Evolutionary conservation across 2,797 vertebrate genomes (phyloP), one percentile per base, ranked within the genome.

Genomic region (Kryptopterus vitreolus): DNA sequence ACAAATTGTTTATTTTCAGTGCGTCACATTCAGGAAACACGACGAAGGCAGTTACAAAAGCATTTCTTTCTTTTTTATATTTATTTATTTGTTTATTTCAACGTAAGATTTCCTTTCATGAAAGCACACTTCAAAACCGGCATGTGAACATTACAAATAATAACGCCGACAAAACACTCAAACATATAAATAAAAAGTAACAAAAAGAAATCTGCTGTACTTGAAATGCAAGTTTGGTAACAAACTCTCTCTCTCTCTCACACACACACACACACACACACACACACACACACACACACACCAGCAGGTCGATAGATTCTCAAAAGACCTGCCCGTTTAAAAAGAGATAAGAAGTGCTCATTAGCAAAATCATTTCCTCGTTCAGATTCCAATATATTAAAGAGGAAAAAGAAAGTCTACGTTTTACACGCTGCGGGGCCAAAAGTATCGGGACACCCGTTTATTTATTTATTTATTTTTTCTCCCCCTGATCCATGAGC

Each of bases 101-200:
- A 63, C 33, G 29, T 13, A 1, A 63, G 13, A 66, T 53, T 22
- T 77, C 72, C 62, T 35, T 78, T 68, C 48, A 61, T 70, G 31
- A 83, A 82, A 86, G 69, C 81, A 85, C 79, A 83, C 83, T 73
- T 82, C 76, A 86, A 62, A 87, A 85, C 80, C 82, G 82, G 83
- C 77, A 80, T 70, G 71, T 81, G 76, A 71, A 78, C 73, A 79
- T 69, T 29, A 10, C 58, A 76, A 81, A 85, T 74, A 62, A 79
- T 72, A 61, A 71, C 43, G 24, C 22, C 1, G 10, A 24, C 24
- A 16, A 15, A 9, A 26, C 18, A 3, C 77, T 85, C 81, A 73
- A n/a, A 46, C 0, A 81, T 79, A 86, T 74, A 85, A 84, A 86
- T 76, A 29, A 58, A 58, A 84, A 80, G 76, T 73, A 81, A 82